Evolutionary conservation across 2,797 vertebrate genomes (phyloP), one percentile per base, ranked within the genome.

Genomic region (Lagodon rhomboides): DNA sequence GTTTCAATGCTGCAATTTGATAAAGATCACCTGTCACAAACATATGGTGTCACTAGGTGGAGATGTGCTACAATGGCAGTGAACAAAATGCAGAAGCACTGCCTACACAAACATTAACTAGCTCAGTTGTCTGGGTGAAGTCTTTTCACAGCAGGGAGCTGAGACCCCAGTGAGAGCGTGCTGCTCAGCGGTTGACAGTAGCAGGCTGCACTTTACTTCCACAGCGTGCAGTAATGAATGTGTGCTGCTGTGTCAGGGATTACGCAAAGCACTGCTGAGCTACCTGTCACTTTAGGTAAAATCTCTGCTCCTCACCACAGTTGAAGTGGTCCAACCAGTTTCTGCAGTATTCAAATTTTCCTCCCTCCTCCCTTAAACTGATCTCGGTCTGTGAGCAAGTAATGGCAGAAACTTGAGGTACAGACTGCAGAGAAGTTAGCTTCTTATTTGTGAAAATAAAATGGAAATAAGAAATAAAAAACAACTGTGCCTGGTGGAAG

Each of bases 281-380:
- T 64, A 4, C 62, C 59, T 43, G 67, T 63, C 56, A 22, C 65
- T 67, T 73, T 53, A 68, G 65, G 50, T 27, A 2, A 60, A 72
- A 75, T 63, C 76, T 51, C 71, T 70, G 67, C 22, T 44, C 49
- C 7, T 54, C 56, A 41, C 55, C 1, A 12, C 62, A 58, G 58
- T 1, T 54, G 2, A 50, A 73, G 64, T 27, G 50, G 46, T 47
- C 30, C 25, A 11, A 72, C 71, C 64, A 16, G 71, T 81, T 70
- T 27, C 18, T 64, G 58, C 5, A 11, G 49, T n/a, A 59, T 74
- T 70, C 62, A 65, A 60, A 61, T 13, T 4, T 34, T 38, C 38
- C 8, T 38, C 38, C 38, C 38, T 38, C 38, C 34, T 74, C 23
- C 11, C 20, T 49, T 4, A 34, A n/a, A 50, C 60, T 41, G 5